Base-by-base conservation (phyloP, 1,140 invertebrate genomes). In the Wasmannia auropunctata region DNA sequence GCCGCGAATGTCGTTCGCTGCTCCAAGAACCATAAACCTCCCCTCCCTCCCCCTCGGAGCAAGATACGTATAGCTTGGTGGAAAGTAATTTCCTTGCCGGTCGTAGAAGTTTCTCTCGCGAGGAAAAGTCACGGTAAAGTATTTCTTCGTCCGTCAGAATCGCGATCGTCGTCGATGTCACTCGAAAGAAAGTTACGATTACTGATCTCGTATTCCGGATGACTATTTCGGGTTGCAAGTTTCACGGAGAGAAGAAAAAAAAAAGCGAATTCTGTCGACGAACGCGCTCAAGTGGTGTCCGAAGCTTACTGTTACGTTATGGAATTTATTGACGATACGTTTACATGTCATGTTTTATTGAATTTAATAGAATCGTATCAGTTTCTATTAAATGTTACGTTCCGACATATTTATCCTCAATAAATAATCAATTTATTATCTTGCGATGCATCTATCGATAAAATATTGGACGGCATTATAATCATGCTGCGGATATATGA, bases 51-150 rank as follows among this genome's bases (percentile, higher is more conserved):
- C n/a, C n/a, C n/a, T n/a, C 10, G 28, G 31, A 72, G 37, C 43
- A 25, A 51, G 67, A 58, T 60, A 83, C 69, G 49, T 74, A n/a
- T n/a, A 56, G 37, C 65, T 56, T 28, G 65, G 56, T 72, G 75
- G 19, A 87, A 83, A 84, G 86, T 84, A 87, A 88, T 87, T 87
- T 88, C 34, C 70, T 81, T 75, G 76, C 72, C 65, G 62, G 25
- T 70, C 85, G 77, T 46, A 43, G 43, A 87, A 86, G 65, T 80
- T 87, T 83, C 67, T 75, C 43, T 49, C n/a, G 28, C 63, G 83
- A 56, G 51, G 67, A 72, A 69, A 83, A 83, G 79, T 83, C 79
- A 74, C n/a, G 37, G 79, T 74, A 10, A 80, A 58, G 37, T 74
- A 72, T 46, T 83, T 83, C 79, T 83, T 83, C 51, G 22, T 83